A percentile compares a stretch with the other conserved stretches of the same genome.
Evolutionary conservation across 1,140 invertebrate genomes (phyloP).

Genomic region (Habropoda laboriosa): DNA sequence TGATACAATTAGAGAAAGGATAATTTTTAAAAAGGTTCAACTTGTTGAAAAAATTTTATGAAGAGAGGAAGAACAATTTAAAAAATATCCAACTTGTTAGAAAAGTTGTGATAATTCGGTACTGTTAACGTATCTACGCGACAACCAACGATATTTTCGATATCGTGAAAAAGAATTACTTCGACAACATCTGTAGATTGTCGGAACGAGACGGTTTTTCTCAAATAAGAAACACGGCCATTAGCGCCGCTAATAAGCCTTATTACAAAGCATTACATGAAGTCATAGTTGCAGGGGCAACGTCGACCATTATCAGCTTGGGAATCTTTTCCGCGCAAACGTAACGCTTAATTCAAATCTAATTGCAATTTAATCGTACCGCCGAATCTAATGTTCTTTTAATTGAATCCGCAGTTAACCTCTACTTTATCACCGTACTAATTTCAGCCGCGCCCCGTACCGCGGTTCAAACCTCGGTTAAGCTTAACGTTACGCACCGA

Average conservation of each 20-base stretch:
- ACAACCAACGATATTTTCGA: too few species aligned
- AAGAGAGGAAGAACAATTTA: too few species aligned
- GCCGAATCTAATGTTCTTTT: slow-evolving; percentile 46
- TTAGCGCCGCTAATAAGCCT: background rate
- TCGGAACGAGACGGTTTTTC: background rate
- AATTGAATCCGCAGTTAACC: slow-evolving; percentile 47
- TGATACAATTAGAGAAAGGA: too few species aligned
- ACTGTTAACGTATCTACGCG: too few species aligned
- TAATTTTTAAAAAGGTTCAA: too few species aligned
- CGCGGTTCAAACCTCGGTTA: slow-evolving; percentile 20
- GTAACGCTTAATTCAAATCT: slow-evolving; percentile 43
- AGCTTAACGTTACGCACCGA: slow-evolving; percentile 23
- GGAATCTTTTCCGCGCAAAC: background rate
- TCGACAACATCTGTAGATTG: background rate
- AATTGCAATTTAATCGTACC: slow-evolving; percentile 39
- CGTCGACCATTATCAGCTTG: slow-evolving; percentile 1
- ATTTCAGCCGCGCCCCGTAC: slow-evolving; percentile 14
- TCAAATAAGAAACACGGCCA: background rate
- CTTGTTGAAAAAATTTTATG: too few species aligned
- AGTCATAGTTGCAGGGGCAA: background rate
- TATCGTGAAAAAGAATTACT: too few species aligned
- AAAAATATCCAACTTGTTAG: background rate
- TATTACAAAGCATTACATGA: background rate
- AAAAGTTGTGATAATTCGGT: too few species aligned
- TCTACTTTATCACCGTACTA: slow-evolving; percentile 27